These are phyloP conservation scores for Parotocinclus haroldoi DNA, from an alignment of 2,797 vertebrate genomes.

Conservation along the genomic window DNA sequence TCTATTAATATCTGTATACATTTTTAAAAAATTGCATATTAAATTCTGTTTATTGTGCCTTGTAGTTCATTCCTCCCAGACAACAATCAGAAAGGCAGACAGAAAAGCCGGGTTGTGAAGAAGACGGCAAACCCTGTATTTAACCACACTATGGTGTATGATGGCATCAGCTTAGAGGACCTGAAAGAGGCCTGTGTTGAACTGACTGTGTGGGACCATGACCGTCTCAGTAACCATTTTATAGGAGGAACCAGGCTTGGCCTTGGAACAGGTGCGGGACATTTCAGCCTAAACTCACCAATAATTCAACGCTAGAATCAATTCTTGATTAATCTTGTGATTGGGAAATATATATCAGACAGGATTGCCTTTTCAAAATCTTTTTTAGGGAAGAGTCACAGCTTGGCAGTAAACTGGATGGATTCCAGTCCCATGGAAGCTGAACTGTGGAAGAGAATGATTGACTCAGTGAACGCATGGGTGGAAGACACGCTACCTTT, in stretches of 20 bases:
- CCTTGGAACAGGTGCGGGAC: constrained; percentile 80
- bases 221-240: constrained; percentile 83
- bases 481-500: constrained; percentile 83
- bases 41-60: constrained; percentile 7
- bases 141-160: constrained; percentile 95
- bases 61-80: constrained; percentile 87
- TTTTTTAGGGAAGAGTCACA: constrained; percentile 85
- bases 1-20: no score
- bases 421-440: constrained; percentile 83
- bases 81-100: constrained; percentile 79
- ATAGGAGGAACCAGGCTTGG: constrained; percentile 88
- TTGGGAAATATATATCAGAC: background rate
- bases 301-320: background rate
- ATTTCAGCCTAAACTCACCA: background rate
- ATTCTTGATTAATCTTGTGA: background rate
- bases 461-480: constrained; percentile 80
- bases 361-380: background rate
- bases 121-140: constrained; percentile 83
- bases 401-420: constrained; percentile 86
- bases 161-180: constrained; percentile 83
- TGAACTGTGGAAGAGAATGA: constrained; percentile 87
- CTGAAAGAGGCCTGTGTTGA: constrained; percentile 86
- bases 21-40: no score
- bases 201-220: constrained; percentile 91
- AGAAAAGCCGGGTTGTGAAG: constrained; percentile 85